A percentile compares a stretch with the other conserved stretches of the same genome.
Conservation (phyloP, 1,140 invertebrate species). For the Heliconius melpomene region DNA sequence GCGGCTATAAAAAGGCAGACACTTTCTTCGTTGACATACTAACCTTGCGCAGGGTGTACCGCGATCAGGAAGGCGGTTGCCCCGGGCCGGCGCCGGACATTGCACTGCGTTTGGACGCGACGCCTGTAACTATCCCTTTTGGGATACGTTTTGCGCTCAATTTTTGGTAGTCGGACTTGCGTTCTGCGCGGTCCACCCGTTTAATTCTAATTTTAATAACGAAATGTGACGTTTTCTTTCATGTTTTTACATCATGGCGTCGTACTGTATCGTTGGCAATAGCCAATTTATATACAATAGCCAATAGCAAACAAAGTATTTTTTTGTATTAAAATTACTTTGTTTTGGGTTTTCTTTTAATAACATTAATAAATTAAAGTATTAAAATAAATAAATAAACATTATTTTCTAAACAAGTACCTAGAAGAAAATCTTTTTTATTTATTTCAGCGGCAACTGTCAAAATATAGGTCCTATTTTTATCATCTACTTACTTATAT, state of each 20-base stretch:
- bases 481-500: no score
- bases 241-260: background rate
- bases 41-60: slow-evolving; percentile 81
- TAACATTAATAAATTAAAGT: no score
- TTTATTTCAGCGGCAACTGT: no score
- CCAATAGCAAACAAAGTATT: no score
- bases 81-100: slow-evolving; percentile 71
- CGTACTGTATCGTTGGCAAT: no score
- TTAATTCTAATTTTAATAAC: background rate
- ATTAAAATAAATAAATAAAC: no score
- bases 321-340: no score
- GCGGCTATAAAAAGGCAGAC: slow-evolving; percentile 48
- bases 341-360: no score
- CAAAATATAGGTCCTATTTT: no score
- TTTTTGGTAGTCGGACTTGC: slow-evolving; percentile 81
- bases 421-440: no score
- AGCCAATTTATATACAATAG: no score
- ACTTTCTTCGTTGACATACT: slow-evolving; percentile 61
- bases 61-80: slow-evolving; percentile 82
- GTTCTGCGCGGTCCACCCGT: slow-evolving; percentile 53
- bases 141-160: slow-evolving; percentile 77
- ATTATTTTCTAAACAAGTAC: no score
- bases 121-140: slow-evolving; percentile 70
- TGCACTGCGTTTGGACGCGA: slow-evolving; percentile 67
- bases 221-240: background rate